Conservation (phyloP, 2,113 vertebrate genomes). For the Chinchilla lanigera region DNA sequence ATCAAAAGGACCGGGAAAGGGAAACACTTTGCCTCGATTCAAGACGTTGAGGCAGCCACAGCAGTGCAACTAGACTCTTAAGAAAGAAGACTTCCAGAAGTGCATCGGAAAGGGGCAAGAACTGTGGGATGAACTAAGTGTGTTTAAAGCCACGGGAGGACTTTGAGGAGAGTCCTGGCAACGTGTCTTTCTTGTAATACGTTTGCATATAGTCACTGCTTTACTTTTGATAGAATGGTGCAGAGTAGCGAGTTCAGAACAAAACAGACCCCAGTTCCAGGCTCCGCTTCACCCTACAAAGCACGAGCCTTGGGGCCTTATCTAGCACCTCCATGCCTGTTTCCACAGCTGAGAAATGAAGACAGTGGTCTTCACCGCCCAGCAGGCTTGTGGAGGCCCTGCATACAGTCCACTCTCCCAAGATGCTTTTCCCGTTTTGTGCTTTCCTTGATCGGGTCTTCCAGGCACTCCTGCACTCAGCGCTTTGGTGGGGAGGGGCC, state of each 20-base stretch:
- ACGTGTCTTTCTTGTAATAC: neutral
- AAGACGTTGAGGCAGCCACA: neutral
- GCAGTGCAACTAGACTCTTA: neutral
- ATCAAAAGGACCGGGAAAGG: neutral
- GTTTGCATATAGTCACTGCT: neutral
- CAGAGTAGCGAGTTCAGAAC: neutral
- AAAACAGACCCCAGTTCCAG: accelerated
- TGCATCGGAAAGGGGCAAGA: neutral
- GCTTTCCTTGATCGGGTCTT: neutral
- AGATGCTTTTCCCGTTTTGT: neutral
- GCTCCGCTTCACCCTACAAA: neutral
- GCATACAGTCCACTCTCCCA: neutral
- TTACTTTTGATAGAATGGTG: no score
- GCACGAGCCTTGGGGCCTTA: neutral
- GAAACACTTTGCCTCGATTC: neutral
- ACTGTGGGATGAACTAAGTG: neutral
- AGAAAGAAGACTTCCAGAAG: neutral
- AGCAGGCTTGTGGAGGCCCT: neutral
- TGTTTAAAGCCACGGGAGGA: neutral
- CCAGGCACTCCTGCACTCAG: neutral
- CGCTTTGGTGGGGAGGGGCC: accelerated
- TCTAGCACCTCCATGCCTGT: neutral
- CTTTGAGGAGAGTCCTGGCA: neutral
- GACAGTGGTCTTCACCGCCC: accelerated
- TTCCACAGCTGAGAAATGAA: neutral